These are phyloP conservation scores for Takifugu ocellatus DNA, from an alignment of 2,797 vertebrate species.

Conservation along the genomic window DNA sequence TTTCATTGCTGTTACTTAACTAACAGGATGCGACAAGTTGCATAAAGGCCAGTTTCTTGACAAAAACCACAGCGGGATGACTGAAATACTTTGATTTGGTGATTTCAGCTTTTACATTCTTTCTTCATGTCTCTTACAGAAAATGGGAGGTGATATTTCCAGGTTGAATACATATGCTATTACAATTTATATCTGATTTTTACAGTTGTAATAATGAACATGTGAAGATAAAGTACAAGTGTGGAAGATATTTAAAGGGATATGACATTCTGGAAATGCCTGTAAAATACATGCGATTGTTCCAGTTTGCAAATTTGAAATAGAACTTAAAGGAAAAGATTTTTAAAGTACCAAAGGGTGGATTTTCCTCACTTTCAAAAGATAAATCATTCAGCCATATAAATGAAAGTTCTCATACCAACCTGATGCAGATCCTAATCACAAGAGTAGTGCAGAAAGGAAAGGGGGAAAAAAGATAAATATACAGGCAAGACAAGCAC, in stretches of 20 bases:
- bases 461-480: slow-evolving; percentile 42
- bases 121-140: no score
- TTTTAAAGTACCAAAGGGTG: background rate
- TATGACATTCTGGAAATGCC: no score
- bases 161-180: no score
- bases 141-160: no score
- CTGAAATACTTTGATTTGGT: background rate
- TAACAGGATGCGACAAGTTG: background rate
- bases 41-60: background rate
- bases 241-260: no score
- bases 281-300: no score
- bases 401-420: slow-evolving; percentile 60
- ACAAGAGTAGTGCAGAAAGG: slow-evolving; percentile 60
- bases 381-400: slow-evolving; percentile 18
- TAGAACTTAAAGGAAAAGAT: background rate
- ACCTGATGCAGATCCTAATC: slow-evolving; percentile 90
- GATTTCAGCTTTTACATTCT: background rate
- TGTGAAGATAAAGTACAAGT: no score
- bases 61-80: background rate
- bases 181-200: no score
- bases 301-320: no score
- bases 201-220: no score
- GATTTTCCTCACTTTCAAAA: slow-evolving; percentile 21
- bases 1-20: background rate
- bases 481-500: slow-evolving; percentile 50